These are phyloP conservation scores for Carlito syrichta DNA, from an alignment of 2,113 vertebrate species.

Conservation along the genomic window DNA sequence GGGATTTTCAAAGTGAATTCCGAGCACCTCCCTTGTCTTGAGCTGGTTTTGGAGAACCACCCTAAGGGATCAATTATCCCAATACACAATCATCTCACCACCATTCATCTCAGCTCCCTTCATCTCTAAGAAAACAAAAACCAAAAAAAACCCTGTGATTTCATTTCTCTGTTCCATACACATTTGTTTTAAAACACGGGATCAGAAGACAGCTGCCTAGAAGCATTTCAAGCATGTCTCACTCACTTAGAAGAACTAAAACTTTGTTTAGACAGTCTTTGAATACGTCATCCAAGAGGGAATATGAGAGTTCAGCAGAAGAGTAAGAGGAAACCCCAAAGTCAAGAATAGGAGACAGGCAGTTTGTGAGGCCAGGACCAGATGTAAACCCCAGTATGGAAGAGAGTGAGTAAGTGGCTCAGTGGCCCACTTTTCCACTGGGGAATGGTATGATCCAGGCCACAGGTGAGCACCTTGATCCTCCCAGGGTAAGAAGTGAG, in stretches of 20 bases:
- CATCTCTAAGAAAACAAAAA: not conserved
- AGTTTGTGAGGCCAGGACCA: not conserved
- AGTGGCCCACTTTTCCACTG: not conserved
- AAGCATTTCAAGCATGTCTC: not conserved
- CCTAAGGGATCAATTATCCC: not conserved
- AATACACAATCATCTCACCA: not conserved
- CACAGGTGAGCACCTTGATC: not conserved
- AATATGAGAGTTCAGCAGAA: not conserved
- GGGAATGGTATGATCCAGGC: not conserved
- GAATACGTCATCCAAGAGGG: not conserved
- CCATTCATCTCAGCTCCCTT: not conserved
- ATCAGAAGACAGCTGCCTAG: not conserved
- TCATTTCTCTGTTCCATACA: not conserved
- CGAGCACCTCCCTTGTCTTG: not conserved
- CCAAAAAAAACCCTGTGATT: not conserved
- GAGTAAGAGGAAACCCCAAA: not conserved
- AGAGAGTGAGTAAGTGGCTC: not conserved
- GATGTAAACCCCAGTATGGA: not conserved
- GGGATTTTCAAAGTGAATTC: slow-evolving; percentile 21
- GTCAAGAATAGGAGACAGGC: not conserved
- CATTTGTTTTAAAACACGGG: not conserved
- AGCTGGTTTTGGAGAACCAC: not conserved
- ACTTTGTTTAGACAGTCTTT: not conserved
- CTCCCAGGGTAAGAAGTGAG: not conserved
- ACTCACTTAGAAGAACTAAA: not conserved